Evolutionary conservation across 2,113 vertebrate species (phyloP), one percentile per base, ranked within the genome.

Genomic region (Rhinolophus ferrumequinum): DNA sequence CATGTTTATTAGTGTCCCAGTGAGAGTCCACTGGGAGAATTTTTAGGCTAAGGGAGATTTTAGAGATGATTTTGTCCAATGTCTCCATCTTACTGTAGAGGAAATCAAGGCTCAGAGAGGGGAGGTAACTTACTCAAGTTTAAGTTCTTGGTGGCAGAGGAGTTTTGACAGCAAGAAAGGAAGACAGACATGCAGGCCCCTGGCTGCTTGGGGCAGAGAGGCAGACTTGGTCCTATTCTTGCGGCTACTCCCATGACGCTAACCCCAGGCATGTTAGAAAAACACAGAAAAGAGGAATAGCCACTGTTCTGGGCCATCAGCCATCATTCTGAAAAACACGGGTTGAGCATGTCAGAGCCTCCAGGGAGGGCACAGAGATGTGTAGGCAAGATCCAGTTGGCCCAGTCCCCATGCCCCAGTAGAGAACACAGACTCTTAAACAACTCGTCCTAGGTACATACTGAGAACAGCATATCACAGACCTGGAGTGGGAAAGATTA

Each of bases 331-430:
- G 69, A 24, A 24, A 94, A 69, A 5, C 9, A 47, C 1, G 4
- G 7, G 18, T 0, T 10, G 14, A 66, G 58, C n/a, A 1, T 12
- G 1, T 4, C 33, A 5, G 16, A 18, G 35, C 26, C 47, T 16
- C 24, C 50, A 35, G 24, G 60, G 35, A 73, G 33, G 14, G 12
- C 0, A 0, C 35, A 30, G 56, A 60, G 41, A 24, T 33, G 12
- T 6, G 2, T 0, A 12, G 28, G n/a, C 26, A 1, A 10, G 28
- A 30, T 14, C 47, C 4, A 1, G 44, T 13, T 0, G 0, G 1
- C 33, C 6, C 22, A 1, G 14, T 18, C 11, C 52, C 22, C 14
- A 9, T 28, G n/a, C 8, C 26, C 56, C 2, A 15, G 15, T 6
- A 58, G 70, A 76, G 18, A 11, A 70, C 28, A 30, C 1, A 15